Conservation (phyloP, 30 jellyfish, hydroid and myxozoan species). For the Chironex yamaguchii region DNA sequence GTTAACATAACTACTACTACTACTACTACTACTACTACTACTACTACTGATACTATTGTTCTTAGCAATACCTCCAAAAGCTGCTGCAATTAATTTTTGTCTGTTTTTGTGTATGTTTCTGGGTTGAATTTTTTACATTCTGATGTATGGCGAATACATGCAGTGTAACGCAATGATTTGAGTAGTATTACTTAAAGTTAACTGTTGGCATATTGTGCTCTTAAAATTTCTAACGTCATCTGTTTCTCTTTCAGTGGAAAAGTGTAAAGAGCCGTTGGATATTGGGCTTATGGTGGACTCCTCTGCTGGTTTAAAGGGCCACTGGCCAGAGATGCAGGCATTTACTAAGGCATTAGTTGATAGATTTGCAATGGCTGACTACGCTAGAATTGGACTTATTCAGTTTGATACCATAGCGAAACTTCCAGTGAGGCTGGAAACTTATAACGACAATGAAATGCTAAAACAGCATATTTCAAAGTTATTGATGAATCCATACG, state of each 20-base stretch:
- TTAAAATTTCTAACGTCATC: too few species aligned
- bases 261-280: constrained; percentile 78
- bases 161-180: too few species aligned
- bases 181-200: too few species aligned
- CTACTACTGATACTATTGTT: too few species aligned
- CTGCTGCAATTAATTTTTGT: too few species aligned
- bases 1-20: too few species aligned
- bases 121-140: too few species aligned
- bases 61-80: too few species aligned
- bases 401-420: constrained; percentile 90
- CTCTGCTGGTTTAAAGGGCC: constrained; percentile 84
- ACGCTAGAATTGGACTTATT: constrained; percentile 86
- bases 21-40: too few species aligned
- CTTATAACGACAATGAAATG: constrained; percentile 75
- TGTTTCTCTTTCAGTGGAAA: constrained; percentile 10
- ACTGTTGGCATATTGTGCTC: too few species aligned
- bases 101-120: too few species aligned
- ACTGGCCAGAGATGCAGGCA: constrained; percentile 86
- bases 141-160: too few species aligned
- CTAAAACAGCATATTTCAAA: constrained; percentile 66
- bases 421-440: constrained; percentile 82
- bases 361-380: constrained; percentile 82
- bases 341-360: constrained; percentile 70
- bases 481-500: constrained; percentile 85
- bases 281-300: constrained; percentile 90